phyloP scores from a whole-genome alignment of 1,140 invertebrate species.

The Brachionus plicatilis region DNA sequence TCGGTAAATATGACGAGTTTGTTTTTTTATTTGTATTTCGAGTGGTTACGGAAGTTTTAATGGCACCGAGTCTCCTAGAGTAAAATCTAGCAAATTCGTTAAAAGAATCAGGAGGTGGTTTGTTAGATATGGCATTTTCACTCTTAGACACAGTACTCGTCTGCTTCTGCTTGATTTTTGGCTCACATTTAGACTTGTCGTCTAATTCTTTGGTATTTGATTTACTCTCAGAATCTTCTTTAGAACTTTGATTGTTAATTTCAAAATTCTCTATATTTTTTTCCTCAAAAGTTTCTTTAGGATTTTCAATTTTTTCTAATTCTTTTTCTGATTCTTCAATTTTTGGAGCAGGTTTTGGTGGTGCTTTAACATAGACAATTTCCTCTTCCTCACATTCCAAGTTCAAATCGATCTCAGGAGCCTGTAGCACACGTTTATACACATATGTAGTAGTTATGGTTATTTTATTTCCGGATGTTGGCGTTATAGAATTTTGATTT shows the following conservation, averaged over 20 bases:
- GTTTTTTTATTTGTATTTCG: constrained; percentile 4
- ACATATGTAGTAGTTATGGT: constrained; percentile 37
- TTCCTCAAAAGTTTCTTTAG: neutral
- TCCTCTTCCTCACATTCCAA: constrained; percentile 37
- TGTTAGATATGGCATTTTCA: neutral
- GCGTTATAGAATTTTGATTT: constrained; percentile 2
- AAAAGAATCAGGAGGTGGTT: neutral
- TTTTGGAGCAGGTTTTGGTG: neutral
- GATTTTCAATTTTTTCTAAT: neutral
- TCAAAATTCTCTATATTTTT: neutral
- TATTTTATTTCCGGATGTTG: constrained; percentile 5
- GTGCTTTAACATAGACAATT: constrained; percentile 11
- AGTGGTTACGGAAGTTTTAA: neutral
- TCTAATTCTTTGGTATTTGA: neutral
- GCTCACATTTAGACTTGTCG: neutral
- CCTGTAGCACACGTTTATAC: constrained; percentile 12
- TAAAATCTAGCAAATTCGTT: constrained; percentile 25
- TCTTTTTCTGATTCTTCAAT: neutral
- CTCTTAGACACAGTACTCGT: neutral
- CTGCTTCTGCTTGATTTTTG: neutral
- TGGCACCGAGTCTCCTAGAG: constrained; percentile 21
- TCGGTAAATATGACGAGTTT: neutral
- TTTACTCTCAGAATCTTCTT: neutral
- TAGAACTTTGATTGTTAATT: neutral
- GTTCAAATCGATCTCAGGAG: constrained; percentile 27